These are phyloP conservation scores for Adoxophyes honmai DNA, from an alignment of 1,140 invertebrate genomes.

Conservation along the genomic window DNA sequence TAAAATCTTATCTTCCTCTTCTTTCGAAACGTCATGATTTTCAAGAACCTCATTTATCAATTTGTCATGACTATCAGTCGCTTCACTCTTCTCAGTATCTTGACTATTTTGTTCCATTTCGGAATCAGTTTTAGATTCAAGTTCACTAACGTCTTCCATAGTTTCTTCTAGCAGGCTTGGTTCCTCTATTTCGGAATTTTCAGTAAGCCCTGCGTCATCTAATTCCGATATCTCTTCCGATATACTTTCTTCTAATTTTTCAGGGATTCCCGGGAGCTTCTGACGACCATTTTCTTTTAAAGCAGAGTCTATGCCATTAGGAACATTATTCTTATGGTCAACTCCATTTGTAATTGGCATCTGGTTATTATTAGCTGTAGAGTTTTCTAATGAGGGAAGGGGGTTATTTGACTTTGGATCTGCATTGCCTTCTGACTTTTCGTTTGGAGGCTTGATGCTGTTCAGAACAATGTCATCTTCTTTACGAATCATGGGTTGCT, in stretches of 20 bases:
- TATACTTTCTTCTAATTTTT: background rate
- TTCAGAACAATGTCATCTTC: conserved; percentile 16
- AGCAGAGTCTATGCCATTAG: background rate
- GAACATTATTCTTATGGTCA: background rate
- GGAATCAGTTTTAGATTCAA: conserved; percentile 12
- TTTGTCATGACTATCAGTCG: conserved; percentile 16
- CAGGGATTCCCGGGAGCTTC: background rate
- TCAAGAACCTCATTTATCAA: conserved; percentile 25
- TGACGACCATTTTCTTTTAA: background rate
- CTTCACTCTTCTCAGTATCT: conserved; percentile 15
- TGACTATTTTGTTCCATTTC: conserved; percentile 15
- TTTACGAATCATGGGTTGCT: background rate
- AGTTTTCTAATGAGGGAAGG: background rate
- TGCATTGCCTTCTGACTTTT: background rate
- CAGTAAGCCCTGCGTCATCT: conserved; percentile 15
- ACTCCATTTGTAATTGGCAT: background rate
- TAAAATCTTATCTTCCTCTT: conserved; percentile 31
- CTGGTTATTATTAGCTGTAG: background rate
- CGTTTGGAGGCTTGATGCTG: background rate
- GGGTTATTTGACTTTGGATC: background rate
- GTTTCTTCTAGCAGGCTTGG: background rate
- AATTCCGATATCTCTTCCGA: background rate
- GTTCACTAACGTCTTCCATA: conserved; percentile 14
- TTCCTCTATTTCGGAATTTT: background rate
- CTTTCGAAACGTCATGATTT: conserved; percentile 15